Base-by-base conservation (phyloP, 2,113 vertebrate species). In the Anhinga anhinga region DNA sequence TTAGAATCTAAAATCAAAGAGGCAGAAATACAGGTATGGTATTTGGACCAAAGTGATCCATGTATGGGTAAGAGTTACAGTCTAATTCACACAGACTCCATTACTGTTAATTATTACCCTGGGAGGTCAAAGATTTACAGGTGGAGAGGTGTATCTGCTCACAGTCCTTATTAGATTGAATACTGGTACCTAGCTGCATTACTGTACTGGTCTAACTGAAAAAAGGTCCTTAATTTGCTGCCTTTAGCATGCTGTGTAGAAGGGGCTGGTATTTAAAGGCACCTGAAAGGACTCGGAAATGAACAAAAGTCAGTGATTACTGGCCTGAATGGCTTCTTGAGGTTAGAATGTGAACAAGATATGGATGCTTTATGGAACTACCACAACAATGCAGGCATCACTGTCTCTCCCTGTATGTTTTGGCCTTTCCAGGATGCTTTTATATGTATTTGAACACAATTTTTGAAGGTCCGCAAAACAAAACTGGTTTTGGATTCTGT, bases 1-100 rank as follows among this genome's bases (percentile, higher is more conserved):
- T 81, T 98, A 97, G 99, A 99, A 97, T 99, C 99, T 8, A 99
- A 99, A 96, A 98, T 98, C 97, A 99, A 99, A 82, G 98, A 98
- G 13, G 97, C 98, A 79, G 98, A 98, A 96, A 98, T 98, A 81
- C 98, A 98, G 98, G 98, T 98, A 98, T 16, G 89, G 25, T 83
- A 36, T 78, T 45, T 44, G 83, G 58, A 91, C 18, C 67, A 23
- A 62, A 56, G 56, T 5, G 20, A 73, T 82, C 42, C 32, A 65
- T 8, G 38, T 47, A 52, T 44, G 52, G n/a, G 14, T 52, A 55
- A 86, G 71, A 65, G 38, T 82, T 92, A 62, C 3, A 56, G 49
- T 61, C 25, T 42, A 59, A 82, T 49, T 81, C 77, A 56, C 45
- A 70, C 25, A 42, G 69, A 81, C 8, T 67, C 21, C 17, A 27